A percentile compares a stretch with the other conserved stretches of the same genome.
Conservation (phyloP, 2,888 invertebrate species). For the Smittia aterrima region DNA sequence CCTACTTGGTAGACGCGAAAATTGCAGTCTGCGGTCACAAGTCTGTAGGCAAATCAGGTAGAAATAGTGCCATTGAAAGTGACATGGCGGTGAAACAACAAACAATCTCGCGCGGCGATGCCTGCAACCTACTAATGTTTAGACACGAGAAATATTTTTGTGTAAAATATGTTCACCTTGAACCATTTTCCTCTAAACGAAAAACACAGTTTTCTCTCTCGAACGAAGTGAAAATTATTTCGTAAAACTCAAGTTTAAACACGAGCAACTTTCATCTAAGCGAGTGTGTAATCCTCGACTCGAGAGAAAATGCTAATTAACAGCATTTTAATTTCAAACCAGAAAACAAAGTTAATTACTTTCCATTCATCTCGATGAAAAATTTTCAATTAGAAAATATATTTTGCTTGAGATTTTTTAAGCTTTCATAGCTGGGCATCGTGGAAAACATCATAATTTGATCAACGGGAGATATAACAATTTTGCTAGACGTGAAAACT, state of each 20-base stretch:
- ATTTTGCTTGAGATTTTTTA: not conserved
- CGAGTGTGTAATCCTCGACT: not conserved
- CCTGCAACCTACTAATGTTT: not conserved
- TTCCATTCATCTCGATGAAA: not conserved
- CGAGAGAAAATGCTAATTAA: not conserved
- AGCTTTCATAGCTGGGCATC: too few relatives aligned
- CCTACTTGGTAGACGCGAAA: constrained; percentile 84
- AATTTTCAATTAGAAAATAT: not conserved
- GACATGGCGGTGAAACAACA: not conserved
- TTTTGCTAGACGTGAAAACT: too few relatives aligned
- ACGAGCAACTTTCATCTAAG: not conserved
- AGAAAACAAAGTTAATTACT: not conserved
- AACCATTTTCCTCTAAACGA: constrained; percentile 23
- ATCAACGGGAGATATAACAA: too few relatives aligned
- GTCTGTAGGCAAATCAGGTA: constrained; percentile 91
- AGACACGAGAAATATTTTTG: not conserved
- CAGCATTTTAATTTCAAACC: not conserved
- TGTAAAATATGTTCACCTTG: constrained; percentile 37
- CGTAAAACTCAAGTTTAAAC: not conserved
- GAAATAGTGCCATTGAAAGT: constrained; percentile 46
- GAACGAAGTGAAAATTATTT: not conserved
- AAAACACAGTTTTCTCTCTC: not conserved
- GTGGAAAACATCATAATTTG: too few relatives aligned
- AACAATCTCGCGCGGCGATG: not conserved
- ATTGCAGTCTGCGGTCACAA: constrained; percentile 87